Evolutionary conservation across 2,888 invertebrate species (phyloP), one percentile per base, ranked within the genome.

Genomic region (Oscheius onirici): DNA sequence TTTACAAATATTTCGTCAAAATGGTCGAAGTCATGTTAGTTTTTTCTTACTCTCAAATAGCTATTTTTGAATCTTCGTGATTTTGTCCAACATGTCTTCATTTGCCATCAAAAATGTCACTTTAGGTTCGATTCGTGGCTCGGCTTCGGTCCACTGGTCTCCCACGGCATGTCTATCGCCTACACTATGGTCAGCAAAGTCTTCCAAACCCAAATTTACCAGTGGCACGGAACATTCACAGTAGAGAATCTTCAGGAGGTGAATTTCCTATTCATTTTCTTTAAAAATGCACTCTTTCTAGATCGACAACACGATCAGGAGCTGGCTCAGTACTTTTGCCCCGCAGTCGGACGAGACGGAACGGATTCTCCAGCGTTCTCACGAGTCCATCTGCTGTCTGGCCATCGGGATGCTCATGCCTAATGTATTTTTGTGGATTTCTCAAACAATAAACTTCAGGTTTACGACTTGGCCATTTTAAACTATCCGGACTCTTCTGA

Each of bases 391-490:
- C 10, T 51, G 51, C 22, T 24, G 17, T n/a, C 22, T 22, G 3
- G 63, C 44, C 2, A 63, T 63, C 26, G 46, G 17, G 17, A 28
- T 66, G n/a, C 20, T 54, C 22, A 11, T 34, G 13, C 34, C 17
- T 17, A 34, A 20, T 26, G 66, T 54, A 34, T n/a, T 1, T 22
- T 26, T 17, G 6, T 24, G 11, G 3, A 34, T 34, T 46, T 28
- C 24, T 46, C 24, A 2, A 13, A 13, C 2, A 2, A 22, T 15
- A 17, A 15, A 17, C 0, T 52, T 46, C 65, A 79, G 74, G 71
- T 73, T 41, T 80, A 78, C 67, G 20, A 46, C 46, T 61, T 78
- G 58, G 72, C 75, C 15, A 71, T 76, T n/a, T 65, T 68, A 5
- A 69, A 73, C 15, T 80, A 72, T 17, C 80, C 80, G 2, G 41